Percentiles rank a stretch among this genome's conserved stretches.
Evolutionary conservation across 2,888 invertebrate genomes (phyloP).

Genomic region (Drosophila maculinotata): DNA sequence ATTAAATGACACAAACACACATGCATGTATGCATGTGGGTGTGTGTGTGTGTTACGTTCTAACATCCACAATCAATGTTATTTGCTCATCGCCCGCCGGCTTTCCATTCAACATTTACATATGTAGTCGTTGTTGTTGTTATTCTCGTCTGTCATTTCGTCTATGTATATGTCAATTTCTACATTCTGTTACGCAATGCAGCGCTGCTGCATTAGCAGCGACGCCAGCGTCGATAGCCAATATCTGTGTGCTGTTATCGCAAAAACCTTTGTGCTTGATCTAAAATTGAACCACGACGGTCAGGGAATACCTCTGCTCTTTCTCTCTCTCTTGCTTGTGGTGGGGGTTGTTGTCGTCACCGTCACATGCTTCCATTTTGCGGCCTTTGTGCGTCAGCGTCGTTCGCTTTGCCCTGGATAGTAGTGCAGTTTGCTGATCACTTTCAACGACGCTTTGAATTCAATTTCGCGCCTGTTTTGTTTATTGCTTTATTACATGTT

Average conservation of each 20-base stretch:
- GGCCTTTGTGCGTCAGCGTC: conserved; percentile 68
- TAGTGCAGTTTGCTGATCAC: conserved; percentile 9
- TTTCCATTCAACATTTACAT: conserved; percentile 57
- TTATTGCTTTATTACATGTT: conserved; percentile 67
- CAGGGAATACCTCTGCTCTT: conserved; percentile 64
- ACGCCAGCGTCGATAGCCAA: conserved; percentile 30
- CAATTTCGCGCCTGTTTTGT: conserved; percentile 46
- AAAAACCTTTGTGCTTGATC: conserved; percentile 52
- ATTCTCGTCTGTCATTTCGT: conserved; percentile 21
- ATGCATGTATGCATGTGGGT: conserved; percentile 14
- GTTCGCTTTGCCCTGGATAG: conserved; percentile 5
- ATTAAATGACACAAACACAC: conserved; percentile 37
- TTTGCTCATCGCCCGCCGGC: conserved; percentile 47
- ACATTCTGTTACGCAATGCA: conserved; percentile 52
- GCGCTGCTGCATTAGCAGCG: conserved; percentile 45
- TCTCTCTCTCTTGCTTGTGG: conserved; percentile 3
- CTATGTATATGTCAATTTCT: conserved; percentile 31
- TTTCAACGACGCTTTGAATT: conserved; percentile 20
- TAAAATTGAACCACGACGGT: conserved; percentile 25
- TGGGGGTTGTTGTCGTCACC: conserved; percentile 18
- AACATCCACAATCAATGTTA: conserved; percentile 15
- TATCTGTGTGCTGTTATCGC: conserved; percentile 43
- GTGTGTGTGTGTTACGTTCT: conserved; percentile 12
- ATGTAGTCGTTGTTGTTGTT: conserved; percentile 44
- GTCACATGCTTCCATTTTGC: conserved; percentile 63